A percentile compares a stretch with the other conserved stretches of the same genome.
Evolutionary conservation across 2,113 vertebrate genomes (phyloP).

Genomic region (Ursus arctos): DNA sequence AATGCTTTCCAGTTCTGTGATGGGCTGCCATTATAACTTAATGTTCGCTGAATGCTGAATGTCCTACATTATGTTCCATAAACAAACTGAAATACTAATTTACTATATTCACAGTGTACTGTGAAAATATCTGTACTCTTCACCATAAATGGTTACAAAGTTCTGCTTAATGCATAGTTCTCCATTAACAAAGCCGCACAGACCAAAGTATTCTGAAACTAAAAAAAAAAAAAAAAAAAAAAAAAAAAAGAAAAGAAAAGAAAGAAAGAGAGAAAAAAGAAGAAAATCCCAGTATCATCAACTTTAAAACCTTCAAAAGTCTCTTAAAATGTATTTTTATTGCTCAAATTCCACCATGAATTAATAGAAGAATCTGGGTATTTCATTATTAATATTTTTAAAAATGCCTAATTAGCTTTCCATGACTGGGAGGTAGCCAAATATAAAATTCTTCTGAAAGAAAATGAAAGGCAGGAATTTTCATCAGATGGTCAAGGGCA

Average conservation of each 20-base stretch:
- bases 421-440: neutral
- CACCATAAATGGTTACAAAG: neutral
- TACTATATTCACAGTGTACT: neutral
- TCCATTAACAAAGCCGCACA: neutral
- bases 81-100: neutral
- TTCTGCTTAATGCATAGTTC: neutral
- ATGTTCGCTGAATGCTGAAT: neutral
- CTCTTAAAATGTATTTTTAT: neutral
- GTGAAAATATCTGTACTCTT: neutral
- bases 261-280: neutral
- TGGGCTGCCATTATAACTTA: neutral
- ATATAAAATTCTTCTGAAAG: slow-evolving; percentile 36
- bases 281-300: neutral
- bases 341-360: neutral
- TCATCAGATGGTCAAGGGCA: neutral
- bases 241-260: too few relatives aligned
- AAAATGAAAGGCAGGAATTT: neutral
- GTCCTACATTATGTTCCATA: neutral
- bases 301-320: neutral
- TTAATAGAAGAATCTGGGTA: neutral
- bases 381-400: neutral
- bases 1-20: neutral
- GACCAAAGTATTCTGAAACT: neutral
- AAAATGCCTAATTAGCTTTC: slow-evolving; percentile 11
- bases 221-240: neutral